Conservation (phyloP, 2,888 invertebrate genomes). For the Myopa testacea region DNA sequence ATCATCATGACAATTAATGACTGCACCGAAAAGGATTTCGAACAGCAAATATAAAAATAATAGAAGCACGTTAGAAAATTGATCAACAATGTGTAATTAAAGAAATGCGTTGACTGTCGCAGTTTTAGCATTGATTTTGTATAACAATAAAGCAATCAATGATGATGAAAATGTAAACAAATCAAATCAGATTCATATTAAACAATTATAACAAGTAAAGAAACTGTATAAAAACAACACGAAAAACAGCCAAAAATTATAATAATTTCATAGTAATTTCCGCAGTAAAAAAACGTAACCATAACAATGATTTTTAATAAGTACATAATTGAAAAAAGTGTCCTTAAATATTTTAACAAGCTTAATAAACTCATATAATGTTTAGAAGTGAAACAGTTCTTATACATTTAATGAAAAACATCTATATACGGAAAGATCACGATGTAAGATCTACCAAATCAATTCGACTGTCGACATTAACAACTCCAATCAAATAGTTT, state of each 20-base stretch:
- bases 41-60: slow-evolving; percentile 39
- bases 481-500: slow-evolving; percentile 38
- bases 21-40: slow-evolving; percentile 59
- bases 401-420: background rate
- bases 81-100: no score
- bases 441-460: background rate
- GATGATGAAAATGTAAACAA: background rate
- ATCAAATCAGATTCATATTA: background rate
- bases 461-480: background rate
- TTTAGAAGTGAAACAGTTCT: background rate
- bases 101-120: background rate
- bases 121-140: background rate
- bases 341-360: background rate
- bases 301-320: background rate
- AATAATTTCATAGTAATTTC: no score
- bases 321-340: slow-evolving; percentile 1
- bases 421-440: background rate
- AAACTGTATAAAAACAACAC: background rate
- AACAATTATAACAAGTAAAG: background rate
- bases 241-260: no score
- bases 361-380: background rate
- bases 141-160: slow-evolving; percentile 9
- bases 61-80: background rate
- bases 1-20: slow-evolving; percentile 28
- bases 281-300: background rate